Conservation (phyloP, 1,140 invertebrate genomes). For the Holcopasites calliopsidis region DNA sequence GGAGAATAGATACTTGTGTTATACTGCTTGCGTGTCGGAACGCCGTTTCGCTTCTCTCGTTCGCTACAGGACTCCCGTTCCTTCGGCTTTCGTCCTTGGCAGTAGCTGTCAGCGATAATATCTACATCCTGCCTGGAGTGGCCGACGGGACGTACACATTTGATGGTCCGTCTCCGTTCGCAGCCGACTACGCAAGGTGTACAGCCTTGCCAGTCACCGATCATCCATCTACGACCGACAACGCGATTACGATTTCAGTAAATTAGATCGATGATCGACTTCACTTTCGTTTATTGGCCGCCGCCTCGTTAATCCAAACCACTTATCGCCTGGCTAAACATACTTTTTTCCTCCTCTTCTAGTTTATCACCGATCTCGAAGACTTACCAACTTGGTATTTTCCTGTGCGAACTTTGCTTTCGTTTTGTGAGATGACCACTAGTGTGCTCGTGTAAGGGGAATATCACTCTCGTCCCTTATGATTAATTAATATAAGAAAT, state of each 20-base stretch:
- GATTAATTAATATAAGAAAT: too few species aligned
- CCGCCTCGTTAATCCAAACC: not conserved
- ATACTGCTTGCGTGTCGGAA: not conserved
- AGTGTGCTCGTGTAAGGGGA: too few species aligned
- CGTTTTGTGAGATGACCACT: too few species aligned
- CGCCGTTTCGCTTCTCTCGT: conserved; percentile 12
- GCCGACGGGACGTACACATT: conserved; percentile 69
- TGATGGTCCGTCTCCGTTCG: conserved; percentile 62
- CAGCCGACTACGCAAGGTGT: conserved; percentile 48
- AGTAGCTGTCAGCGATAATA: conserved; percentile 65
- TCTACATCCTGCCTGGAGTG: conserved; percentile 69
- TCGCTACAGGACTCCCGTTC: conserved; percentile 42
- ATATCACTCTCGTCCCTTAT: too few species aligned
- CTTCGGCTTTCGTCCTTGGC: conserved; percentile 65
- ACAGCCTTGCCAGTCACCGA: conserved; percentile 72
- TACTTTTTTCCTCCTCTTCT: not conserved
- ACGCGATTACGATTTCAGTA: not conserved
- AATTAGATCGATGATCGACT: not conserved
- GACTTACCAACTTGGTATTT: too few species aligned
- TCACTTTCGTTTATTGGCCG: not conserved
- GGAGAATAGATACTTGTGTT: not conserved
- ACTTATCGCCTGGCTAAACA: not conserved
- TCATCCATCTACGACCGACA: conserved; percentile 67
- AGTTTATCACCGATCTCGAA: not conserved
- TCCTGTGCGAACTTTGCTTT: too few species aligned